Conservation (phyloP, 2,113 vertebrate genomes). For the Formicarius rufipectus region DNA sequence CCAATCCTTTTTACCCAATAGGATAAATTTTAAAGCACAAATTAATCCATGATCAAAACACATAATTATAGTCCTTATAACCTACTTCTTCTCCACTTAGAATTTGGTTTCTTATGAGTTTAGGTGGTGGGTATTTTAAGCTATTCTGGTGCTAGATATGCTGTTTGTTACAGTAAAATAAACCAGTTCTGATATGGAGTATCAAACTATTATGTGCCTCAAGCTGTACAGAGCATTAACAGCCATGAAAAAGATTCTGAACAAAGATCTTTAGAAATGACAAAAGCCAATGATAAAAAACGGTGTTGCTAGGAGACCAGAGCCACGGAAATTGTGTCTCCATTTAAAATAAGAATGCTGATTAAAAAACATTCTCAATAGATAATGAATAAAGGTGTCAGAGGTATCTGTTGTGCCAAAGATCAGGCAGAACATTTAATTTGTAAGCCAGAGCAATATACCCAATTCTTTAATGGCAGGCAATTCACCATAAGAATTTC, state of each 20-base stretch:
- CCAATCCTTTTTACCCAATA: background rate
- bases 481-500: background rate
- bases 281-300: background rate
- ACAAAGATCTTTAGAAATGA: background rate
- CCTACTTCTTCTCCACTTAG: background rate
- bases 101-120: background rate
- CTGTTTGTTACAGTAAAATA: background rate
- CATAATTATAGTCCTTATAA: background rate
- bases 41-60: background rate
- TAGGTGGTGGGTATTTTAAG: background rate
- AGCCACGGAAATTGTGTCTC: background rate
- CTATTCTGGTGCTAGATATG: background rate
- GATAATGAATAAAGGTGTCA: background rate
- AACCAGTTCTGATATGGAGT: background rate
- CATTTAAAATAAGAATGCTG: background rate
- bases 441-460: background rate
- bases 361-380: background rate
- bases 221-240: background rate
- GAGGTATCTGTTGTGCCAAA: background rate
- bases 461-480: background rate
- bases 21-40: background rate
- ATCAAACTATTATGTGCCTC: background rate
- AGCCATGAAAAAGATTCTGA: background rate
- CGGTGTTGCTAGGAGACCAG: conserved; percentile 25
- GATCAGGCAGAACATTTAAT: background rate